Evolutionary conservation across 2,888 invertebrate genomes (phyloP).

Genomic region (Nephrotoma guestfalica): DNA sequence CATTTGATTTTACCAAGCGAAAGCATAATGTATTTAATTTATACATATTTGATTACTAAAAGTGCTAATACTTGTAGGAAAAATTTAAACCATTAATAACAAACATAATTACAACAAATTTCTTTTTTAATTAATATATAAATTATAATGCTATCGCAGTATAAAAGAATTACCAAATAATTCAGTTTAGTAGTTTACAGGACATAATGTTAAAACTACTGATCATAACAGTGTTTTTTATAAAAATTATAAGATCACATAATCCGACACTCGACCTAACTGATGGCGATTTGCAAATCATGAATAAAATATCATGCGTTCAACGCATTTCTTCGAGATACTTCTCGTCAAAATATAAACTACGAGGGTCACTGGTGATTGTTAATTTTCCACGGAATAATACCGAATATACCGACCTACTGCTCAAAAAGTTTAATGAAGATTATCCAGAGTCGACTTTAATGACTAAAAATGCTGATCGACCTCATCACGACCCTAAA

Average conservation of each 20-base stretch:
- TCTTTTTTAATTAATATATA: background rate
- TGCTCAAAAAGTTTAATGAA: background rate
- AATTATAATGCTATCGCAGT: background rate
- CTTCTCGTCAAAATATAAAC: constrained; percentile 10
- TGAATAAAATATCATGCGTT: constrained; percentile 9
- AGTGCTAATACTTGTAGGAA: background rate
- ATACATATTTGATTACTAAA: background rate
- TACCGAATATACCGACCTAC: background rate
- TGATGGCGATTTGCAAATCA: background rate
- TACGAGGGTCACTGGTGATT: constrained; percentile 10
- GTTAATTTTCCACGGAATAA: constrained; percentile 4
- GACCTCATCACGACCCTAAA: background rate
- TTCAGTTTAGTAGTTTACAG: background rate
- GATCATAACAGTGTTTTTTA: constrained; percentile 7
- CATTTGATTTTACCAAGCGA: no score
- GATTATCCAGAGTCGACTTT: constrained; percentile 8
- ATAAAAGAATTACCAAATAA: background rate
- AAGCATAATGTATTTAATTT: no score
- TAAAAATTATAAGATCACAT: constrained; percentile 10
- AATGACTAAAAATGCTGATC: constrained; percentile 9
- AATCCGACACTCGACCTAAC: background rate
- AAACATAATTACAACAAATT: background rate
- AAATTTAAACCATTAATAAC: background rate
- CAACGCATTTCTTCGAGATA: constrained; percentile 11
- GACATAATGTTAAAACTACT: constrained; percentile 8